phyloP scores from a whole-genome alignment of 1,140 invertebrate species.

The Drosophila arawakana region DNA sequence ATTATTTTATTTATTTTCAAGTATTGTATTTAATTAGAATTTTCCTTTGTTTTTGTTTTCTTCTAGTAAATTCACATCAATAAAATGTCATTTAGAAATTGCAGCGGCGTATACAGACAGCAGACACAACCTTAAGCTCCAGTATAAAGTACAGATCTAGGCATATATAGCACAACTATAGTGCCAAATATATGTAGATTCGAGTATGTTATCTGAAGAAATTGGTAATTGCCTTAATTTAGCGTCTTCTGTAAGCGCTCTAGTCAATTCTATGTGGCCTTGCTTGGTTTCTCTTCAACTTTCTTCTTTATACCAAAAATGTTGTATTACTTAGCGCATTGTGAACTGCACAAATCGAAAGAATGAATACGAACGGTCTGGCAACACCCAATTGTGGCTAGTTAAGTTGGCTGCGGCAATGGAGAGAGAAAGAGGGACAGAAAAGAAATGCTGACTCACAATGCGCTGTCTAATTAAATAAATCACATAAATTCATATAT shows the following conservation, averaged over 20 bases:
- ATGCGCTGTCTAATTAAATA: constrained; percentile 53
- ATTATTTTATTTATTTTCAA: constrained; percentile 29
- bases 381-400: not conserved
- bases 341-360: constrained; percentile 3
- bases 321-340: constrained; percentile 45
- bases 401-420: constrained; percentile 5
- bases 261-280: constrained; percentile 48
- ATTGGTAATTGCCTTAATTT: constrained; percentile 5
- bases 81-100: constrained; percentile 42
- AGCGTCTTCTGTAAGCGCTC: constrained; percentile 8
- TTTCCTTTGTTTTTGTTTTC: constrained; percentile 14
- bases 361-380: not conserved
- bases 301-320: not conserved
- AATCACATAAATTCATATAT: constrained; percentile 22
- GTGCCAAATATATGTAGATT: constrained; percentile 1
- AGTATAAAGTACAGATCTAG: constrained; percentile 35
- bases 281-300: constrained; percentile 6
- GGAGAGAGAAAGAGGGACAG: not conserved
- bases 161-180: constrained; percentile 16
- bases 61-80: constrained; percentile 37
- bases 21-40: not conserved
- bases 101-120: constrained; percentile 44
- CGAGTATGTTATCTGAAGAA: constrained; percentile 8
- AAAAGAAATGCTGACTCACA: constrained; percentile 1
- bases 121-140: constrained; percentile 50